Evolutionary conservation across 2,113 vertebrate genomes (phyloP).

Genomic region (Elaphurus davidianus): DNA sequence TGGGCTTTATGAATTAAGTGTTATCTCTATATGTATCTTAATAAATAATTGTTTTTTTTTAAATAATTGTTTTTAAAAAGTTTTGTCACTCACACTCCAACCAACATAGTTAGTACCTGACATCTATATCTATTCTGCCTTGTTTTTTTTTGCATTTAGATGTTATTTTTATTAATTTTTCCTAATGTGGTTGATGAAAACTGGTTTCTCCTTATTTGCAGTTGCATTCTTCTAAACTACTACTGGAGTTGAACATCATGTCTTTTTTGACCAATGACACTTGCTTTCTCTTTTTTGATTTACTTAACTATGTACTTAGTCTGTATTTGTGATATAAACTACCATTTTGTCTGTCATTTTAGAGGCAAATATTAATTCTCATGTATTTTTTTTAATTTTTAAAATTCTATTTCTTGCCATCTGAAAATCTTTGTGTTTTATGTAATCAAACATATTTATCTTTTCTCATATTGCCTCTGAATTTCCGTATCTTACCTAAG

Average conservation of each 20-base stretch:
- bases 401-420: neutral
- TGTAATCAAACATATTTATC: neutral
- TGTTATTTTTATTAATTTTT: neutral
- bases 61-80: neutral
- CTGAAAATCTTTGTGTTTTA: slow-evolving; percentile 19
- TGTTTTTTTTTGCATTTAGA: neutral
- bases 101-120: neutral
- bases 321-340: neutral
- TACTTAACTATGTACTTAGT: neutral
- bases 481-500: neutral
- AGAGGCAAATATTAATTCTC: neutral
- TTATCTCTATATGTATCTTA: neutral
- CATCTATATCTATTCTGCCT: neutral
- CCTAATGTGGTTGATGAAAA: neutral
- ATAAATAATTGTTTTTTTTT: neutral
- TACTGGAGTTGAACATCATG: neutral
- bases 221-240: neutral
- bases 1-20: neutral
- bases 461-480: neutral
- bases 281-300: neutral
- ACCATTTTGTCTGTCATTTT: neutral
- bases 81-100: neutral
- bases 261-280: neutral
- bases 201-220: neutral
- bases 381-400: neutral